Evolutionary conservation across 1,140 invertebrate species (phyloP), one percentile per base, ranked within the genome.

Genomic region (Cydia strobilella): DNA sequence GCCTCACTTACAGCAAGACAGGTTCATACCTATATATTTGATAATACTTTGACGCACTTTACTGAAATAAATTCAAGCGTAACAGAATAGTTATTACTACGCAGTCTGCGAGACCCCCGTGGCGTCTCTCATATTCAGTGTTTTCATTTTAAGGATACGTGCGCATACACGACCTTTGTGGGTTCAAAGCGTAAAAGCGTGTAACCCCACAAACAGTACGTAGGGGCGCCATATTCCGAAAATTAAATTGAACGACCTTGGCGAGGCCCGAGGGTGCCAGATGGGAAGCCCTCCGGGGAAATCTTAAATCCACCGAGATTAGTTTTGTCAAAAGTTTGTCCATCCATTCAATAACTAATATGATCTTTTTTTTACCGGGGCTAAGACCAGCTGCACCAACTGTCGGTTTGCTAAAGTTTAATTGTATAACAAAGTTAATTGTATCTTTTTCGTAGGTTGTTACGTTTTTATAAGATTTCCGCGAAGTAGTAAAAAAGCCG

Each of bases 241-340:
- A 59, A 59, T 59, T 59, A 59, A 59, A 59, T 59, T 59, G 18
- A 7, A 23, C 54, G 54, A 23, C 54, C 54, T 59, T 59, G 18
- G 51, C 20, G 54, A 59, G 54, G 54, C 20, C 23, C 20, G 54
- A 59, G 54, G 54, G 54, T 59, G 54, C 18, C 18, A 23, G 54
- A 59, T 59, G 54, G 54, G 54, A 59, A 59, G n/a, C 54, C 20
- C 54, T 59, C 54, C 23, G 54, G 54, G 54, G 54, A 59, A 59
- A 59, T 59, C 20, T 59, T 59, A 59, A 59, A 59, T 59, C 54
- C 23, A 59, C 23, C 54, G 54, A 59, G 18, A 59, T 59, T 59
- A 20, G 54, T 23, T 59, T 59, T 23, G 54, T 59, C 54, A 23
- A 12, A 54, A 59, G 54, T 59, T 59, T 23, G 54, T 23, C 54